phyloP scores from a whole-genome alignment of 2,113 vertebrate genomes.

The Oreocharis arfaki region DNA sequence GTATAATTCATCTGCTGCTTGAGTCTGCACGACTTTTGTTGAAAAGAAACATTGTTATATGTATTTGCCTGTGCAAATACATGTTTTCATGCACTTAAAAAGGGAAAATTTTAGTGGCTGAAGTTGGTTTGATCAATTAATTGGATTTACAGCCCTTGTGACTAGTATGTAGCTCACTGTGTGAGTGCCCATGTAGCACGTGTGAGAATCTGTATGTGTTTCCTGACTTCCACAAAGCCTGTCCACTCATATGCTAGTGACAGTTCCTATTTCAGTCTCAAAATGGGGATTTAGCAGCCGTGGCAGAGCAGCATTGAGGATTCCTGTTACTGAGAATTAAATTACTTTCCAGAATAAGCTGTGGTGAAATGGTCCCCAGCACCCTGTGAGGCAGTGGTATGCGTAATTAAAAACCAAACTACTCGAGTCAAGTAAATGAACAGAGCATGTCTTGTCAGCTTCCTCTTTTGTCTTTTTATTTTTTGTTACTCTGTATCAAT shows the following conservation, averaged over 20 bases:
- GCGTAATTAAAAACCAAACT: constrained; percentile 54
- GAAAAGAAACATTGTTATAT: background rate
- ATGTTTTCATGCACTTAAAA: background rate
- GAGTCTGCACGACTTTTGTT: background rate
- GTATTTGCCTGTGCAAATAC: background rate
- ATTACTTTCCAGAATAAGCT: constrained; percentile 21
- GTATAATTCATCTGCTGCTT: background rate
- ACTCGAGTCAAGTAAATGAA: constrained; percentile 18
- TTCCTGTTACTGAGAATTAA: constrained; percentile 39
- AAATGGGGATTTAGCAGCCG: background rate
- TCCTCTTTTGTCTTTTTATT: background rate
- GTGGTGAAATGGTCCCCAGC: background rate
- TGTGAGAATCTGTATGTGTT: background rate
- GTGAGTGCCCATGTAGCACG: background rate
- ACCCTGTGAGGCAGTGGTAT: constrained; percentile 9
- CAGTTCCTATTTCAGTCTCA: background rate
- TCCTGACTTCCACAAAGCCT: background rate
- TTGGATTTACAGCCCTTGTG: background rate
- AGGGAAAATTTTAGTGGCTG: background rate
- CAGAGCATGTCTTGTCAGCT: constrained; percentile 6
- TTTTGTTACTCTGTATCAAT: background rate
- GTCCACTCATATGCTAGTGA: background rate
- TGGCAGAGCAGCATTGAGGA: background rate
- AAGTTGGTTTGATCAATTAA: background rate
- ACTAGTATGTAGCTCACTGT: background rate